Conservation (phyloP, 2,888 invertebrate species). For the Noctua pronuba region DNA sequence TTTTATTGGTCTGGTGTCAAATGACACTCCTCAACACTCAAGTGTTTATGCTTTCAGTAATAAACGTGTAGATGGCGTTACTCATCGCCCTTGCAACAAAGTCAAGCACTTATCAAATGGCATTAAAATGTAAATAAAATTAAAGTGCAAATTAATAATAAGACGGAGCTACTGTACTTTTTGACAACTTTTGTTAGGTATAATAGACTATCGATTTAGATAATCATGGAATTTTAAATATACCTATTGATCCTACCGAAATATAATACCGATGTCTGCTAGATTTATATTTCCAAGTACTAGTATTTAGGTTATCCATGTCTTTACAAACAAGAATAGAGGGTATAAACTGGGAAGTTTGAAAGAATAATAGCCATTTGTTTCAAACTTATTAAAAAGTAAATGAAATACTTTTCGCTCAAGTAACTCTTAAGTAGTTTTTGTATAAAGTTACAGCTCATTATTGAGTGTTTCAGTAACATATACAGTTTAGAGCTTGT, state of each 20-base stretch:
- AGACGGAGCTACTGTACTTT: conserved; percentile 72
- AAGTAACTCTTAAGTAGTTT: neutral
- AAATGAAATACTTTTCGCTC: neutral
- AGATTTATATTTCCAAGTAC: neutral
- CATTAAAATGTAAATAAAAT: conserved; percentile 64
- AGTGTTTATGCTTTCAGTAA: conserved; percentile 9
- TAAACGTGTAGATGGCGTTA: conserved; percentile 10
- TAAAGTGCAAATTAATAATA: conserved; percentile 81
- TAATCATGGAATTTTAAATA: neutral
- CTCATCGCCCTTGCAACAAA: conserved; percentile 39
- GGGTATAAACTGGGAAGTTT: neutral
- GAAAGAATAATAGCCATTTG: neutral
- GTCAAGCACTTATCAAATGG: conserved; percentile 39
- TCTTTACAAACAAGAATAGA: neutral
- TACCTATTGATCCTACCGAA: neutral
- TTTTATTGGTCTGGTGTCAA: conserved; percentile 18
- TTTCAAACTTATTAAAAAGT: neutral
- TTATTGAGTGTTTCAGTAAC: conserved; percentile 2
- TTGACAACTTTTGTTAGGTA: neutral
- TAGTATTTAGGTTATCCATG: neutral
- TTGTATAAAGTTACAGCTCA: neutral
- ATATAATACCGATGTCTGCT: neutral
- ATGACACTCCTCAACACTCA: conserved; percentile 3
- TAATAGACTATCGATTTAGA: neutral
- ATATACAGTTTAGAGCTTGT: conserved; percentile 10